phyloP scores from a whole-genome alignment of 2,888 invertebrate species.

The Heliconius sara region DNA sequence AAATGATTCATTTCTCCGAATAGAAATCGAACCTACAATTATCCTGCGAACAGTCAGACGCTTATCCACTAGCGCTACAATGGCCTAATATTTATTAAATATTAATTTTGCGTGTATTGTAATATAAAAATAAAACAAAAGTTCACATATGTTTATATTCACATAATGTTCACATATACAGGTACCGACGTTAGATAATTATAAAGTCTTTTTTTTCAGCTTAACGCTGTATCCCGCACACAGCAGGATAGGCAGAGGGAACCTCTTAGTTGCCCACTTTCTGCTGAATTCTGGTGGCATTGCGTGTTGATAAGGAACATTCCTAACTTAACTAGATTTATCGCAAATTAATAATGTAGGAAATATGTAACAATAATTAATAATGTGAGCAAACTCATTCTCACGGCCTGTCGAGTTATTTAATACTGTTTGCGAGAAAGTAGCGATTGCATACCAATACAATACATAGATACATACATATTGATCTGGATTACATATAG shows the following conservation, averaged over 20 bases:
- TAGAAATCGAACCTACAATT: neutral
- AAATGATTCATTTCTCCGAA: neutral
- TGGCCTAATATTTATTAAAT: neutral
- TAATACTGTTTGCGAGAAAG: constrained; percentile 30
- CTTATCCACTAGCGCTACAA: neutral
- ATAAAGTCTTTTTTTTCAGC: too few species aligned
- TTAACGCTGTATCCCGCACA: too few species aligned
- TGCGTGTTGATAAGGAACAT: neutral
- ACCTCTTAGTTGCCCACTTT: too few species aligned
- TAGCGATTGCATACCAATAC: constrained; percentile 22
- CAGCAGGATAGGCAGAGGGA: too few species aligned
- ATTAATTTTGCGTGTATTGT: neutral
- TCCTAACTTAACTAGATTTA: neutral
- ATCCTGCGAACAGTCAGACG: neutral
- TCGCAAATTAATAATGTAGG: neutral
- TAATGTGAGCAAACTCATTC: constrained; percentile 23
- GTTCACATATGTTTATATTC: too few species aligned
- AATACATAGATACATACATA: neutral
- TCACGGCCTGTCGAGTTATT: constrained; percentile 19
- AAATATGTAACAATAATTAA: constrained; percentile 2
- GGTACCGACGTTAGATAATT: neutral
- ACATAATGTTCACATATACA: neutral
- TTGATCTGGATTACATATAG: constrained; percentile 25
- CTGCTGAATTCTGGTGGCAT: too few species aligned
- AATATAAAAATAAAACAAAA: too few species aligned